Percentiles rank a stretch among this genome's conserved stretches.
These are phyloP conservation scores for Columba guinea DNA, from an alignment of 2,797 vertebrate species.

Conservation along the genomic window DNA sequence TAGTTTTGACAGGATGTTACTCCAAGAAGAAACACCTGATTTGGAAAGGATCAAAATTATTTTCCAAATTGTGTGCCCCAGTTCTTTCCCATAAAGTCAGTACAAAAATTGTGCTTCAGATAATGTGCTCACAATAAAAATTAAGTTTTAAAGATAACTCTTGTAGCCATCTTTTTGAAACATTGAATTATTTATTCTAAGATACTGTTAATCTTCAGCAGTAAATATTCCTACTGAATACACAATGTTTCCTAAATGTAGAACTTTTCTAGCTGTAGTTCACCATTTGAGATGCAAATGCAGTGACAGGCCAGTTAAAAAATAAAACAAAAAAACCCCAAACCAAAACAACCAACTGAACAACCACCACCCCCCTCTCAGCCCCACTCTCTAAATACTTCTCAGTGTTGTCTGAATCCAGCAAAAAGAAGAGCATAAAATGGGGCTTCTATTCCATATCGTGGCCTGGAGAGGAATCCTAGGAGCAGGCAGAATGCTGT, in stretches of 20 bases:
- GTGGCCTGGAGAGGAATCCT: background rate
- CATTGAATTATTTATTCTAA: background rate
- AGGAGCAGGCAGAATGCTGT: background rate
- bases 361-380: no score
- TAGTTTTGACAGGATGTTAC: background rate
- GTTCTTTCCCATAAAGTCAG: background rate
- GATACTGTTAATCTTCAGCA: background rate
- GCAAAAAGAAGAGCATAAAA: background rate
- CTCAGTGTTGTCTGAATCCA: background rate
- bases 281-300: background rate
- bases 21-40: background rate
- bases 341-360: background rate
- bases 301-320: background rate
- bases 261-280: background rate
- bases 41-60: background rate
- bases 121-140: background rate
- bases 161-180: background rate
- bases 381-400: background rate
- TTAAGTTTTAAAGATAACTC: background rate
- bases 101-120: background rate
- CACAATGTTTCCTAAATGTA: background rate
- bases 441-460: background rate
- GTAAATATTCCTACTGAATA: background rate
- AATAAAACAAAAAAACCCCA: background rate
- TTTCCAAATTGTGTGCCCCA: background rate